Base-by-base conservation (phyloP, 2,113 vertebrate genomes). In the Gnathonemus longibarbis region DNA sequence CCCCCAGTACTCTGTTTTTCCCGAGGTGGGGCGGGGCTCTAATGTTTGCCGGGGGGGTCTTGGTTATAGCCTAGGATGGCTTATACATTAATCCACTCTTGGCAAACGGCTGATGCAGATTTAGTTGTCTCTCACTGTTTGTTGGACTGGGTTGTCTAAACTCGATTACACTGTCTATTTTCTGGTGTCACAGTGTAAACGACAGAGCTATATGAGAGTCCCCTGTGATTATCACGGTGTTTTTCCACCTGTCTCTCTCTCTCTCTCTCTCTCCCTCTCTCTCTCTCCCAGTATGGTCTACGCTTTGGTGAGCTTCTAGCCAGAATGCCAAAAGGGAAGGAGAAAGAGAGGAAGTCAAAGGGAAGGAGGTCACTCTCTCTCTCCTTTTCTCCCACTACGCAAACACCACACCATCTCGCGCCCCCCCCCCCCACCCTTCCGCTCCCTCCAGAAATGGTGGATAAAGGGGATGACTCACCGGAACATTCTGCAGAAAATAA, bases 231-330 rank as follows among this genome's bases (percentile, higher is more conserved):
- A 62, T 45, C 50, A 84, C 21, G 46, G 46, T 5, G 4, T 46
- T 88, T 91, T 24, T 39, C 83, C 80, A 77, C 89, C n/a, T 42
- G 31, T 48, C 39, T 90, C 10, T 52, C 50, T 52, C 50, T 17
- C 50, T 50, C 88, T 42, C 53, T 24, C 46, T 87, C 5, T 70
- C 39, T 74, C 66, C 53, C 48, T 53, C 15, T 91, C 91, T 90
- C 39, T 74, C 42, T 90, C 19, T 91, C 91, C 90, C 90, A 96
- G 96, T 92, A 96, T 96, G 96, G 96, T 96, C 91, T 96, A 96
- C 46, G 94, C 95, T 93, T 91, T 96, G 95, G 96, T 96, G 92
- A 96, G 96, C 93, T 96, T 96, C 94, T 96, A 90, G 13, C 46
- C 84, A 7, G 52, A 90, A 88, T 42, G 80, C 62, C 31, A 42